phyloP scores from a whole-genome alignment of 1,140 invertebrate genomes.

The Apis cerana region DNA sequence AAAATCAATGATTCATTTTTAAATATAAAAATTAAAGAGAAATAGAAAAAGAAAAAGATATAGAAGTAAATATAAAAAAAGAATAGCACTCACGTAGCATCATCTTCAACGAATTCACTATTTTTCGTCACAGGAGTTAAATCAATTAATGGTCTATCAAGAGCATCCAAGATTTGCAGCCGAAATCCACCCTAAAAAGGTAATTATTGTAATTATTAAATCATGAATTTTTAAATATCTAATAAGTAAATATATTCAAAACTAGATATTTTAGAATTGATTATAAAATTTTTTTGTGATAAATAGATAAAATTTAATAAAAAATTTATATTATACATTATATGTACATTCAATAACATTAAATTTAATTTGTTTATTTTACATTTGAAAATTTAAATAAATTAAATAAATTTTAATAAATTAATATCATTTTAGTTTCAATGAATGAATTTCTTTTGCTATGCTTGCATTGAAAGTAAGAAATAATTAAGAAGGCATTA shows the following conservation, averaged over 20 bases:
- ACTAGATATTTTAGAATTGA: not conserved
- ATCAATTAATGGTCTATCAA: conserved; percentile 91
- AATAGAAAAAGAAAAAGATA: no score
- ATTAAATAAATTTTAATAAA: no score
- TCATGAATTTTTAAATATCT: no score
- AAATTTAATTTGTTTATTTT: conserved; percentile 4
- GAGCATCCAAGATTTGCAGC: conserved; percentile 90
- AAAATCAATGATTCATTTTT: conserved; percentile 37
- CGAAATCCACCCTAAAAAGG: conserved; percentile 90
- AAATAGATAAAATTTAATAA: no score
- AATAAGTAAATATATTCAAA: no score
- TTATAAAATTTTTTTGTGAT: not conserved
- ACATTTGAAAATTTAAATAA: not conserved
- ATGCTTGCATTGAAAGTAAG: conserved; percentile 14
- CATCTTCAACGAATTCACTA: conserved; percentile 89
- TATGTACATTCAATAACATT: not conserved
- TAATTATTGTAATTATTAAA: no score
- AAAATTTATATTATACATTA: no score
- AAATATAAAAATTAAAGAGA: not conserved
- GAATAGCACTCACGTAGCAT: conserved; percentile 85
- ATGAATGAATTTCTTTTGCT: conserved; percentile 31
- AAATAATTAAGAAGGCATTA: conserved; percentile 34
- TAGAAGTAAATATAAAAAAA: not conserved
- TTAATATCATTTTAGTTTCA: conserved; percentile 17
- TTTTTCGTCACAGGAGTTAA: conserved; percentile 90